phyloP scores from a whole-genome alignment of 1,140 invertebrate species.

The Chrysomallon squamiferum region DNA sequence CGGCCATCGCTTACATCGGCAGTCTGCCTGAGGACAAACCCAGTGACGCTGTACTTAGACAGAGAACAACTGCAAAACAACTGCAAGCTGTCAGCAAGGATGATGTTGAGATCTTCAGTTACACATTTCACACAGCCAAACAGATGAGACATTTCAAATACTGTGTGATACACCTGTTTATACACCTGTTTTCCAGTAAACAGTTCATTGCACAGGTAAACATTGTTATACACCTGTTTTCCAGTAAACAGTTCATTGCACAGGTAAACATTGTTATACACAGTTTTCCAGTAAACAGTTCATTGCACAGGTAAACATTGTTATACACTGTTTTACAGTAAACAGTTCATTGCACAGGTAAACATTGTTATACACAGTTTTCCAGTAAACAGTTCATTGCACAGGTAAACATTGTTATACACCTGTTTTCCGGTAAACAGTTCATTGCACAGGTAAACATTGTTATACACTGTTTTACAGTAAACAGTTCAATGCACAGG shows the following conservation, averaged over 20 bases:
- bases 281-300: conserved; percentile 74
- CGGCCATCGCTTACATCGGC: conserved; percentile 73
- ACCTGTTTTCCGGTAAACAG: conserved; percentile 74
- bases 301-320: conserved; percentile 70
- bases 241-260: too few relatives aligned
- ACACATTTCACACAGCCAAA: conserved; percentile 72
- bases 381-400: conserved; percentile 74
- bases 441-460: too few relatives aligned
- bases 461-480: conserved; percentile 75
- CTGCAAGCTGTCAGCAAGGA: conserved; percentile 36
- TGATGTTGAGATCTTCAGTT: conserved; percentile 70
- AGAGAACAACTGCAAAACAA: conserved; percentile 10
- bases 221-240: conserved; percentile 74
- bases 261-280: too few relatives aligned
- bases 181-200: conserved; percentile 71
- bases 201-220: conserved; percentile 72
- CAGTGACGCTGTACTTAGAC: conserved; percentile 34
- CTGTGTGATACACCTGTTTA: conserved; percentile 75
- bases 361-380: too few relatives aligned
- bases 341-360: too few relatives aligned
- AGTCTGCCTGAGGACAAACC: conserved; percentile 73
- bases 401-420: conserved; percentile 69
- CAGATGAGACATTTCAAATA: conserved; percentile 85
- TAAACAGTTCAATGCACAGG: conserved; percentile 73
- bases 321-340: too few relatives aligned